Evolutionary conservation across 2,113 vertebrate genomes (phyloP), one percentile per base, ranked within the genome.

Genomic region (Dunckerocampus dactyliophorus): DNA sequence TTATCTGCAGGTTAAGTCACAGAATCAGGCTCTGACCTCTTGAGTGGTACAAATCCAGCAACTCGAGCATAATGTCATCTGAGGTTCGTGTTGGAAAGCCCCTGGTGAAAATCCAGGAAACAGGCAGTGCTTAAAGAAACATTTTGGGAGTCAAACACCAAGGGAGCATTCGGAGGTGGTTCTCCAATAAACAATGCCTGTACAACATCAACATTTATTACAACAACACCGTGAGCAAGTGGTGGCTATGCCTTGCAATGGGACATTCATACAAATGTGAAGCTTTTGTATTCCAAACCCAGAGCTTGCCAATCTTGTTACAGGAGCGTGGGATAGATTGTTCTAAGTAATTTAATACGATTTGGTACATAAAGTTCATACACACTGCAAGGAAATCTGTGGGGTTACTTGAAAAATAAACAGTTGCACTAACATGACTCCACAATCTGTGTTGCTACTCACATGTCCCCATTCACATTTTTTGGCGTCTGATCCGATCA

Each of bases 21-120:
- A 65, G 56, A 72, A 21, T 67, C 28, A 63, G 70, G 69, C 63
- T 77, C 63, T 76, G 76, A 74, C 22, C 65, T 79, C 59, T 64
- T 82, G 69, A 65, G 73, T 82, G 63, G 47, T 62, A 84, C 81
- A 79, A 59, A 76, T 82, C 75, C 68, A 64, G 59, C 22, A 66
- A 59, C 72, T 66, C 13, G 46, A 74, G 47, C 39, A 58, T 63
- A 71, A 74, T 59, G 74, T 81, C 79, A 65, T 67, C 57, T 75
- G 61, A 82, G 79, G 82, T 78, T 65, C 69, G 74, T 46, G 77
- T 65, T 47, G 62, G 43, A 53, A 65, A 79, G 52, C 39, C 74
- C 69, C 0, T 19, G 69, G 74, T 74, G 76, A 73, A 74, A 72
- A 67, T 60, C 64, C 71, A 73, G 63, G 80, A 85, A 79, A 69